Base-by-base conservation (phyloP, 2,888 invertebrate genomes). In the Diaperis boleti region DNA sequence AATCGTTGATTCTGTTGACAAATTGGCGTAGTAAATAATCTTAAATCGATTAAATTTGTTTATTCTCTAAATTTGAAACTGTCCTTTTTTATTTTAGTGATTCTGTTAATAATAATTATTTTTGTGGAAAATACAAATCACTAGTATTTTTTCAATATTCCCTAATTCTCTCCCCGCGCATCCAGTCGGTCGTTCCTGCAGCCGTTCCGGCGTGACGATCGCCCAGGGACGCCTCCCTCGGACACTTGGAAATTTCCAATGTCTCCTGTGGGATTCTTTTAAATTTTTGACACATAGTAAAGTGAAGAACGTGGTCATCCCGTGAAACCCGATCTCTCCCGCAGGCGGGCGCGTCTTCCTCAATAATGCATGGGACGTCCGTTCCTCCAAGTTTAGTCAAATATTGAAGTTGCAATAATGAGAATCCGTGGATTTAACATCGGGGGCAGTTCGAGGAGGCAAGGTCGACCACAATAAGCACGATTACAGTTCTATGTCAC, bases 281-380 rank as follows among this genome's bases (percentile, higher is more conserved):
- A 82, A 81, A 81, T 81, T 81, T 82, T 82, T 82, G 81, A 81
- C 82, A 82, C 82, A 81, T 81, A 80, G 75, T 81, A 79, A 80
- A 80, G 79, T 79, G 76, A 69, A 74, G 76, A 80, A 79, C 79
- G 79, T 79, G 81, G 81, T 81, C 81, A 81, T 80, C 77, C 64
- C 67, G 54, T 66, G 79, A 75, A 78, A 79, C 72, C 72, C 71
- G 79, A 79, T 79, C 78, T 70, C 57, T 72, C 69, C 71, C 65
- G 64, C 64, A 62, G 72, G 68, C 60, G 50, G 57, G 15, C 54
- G 17, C n/a, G n/a, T n/a, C n/a, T 59, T 60, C 62, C 67, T 72
- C 64, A 70, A 72, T 72, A 65, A 71, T 72, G 69, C 68, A 72
- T 61, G 11, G 20, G 15, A 17, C 37, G 39, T 22, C 52, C 45